These are phyloP conservation scores for Pseudolycoriella hygida DNA, from an alignment of 2,888 invertebrate species.

Conservation along the genomic window DNA sequence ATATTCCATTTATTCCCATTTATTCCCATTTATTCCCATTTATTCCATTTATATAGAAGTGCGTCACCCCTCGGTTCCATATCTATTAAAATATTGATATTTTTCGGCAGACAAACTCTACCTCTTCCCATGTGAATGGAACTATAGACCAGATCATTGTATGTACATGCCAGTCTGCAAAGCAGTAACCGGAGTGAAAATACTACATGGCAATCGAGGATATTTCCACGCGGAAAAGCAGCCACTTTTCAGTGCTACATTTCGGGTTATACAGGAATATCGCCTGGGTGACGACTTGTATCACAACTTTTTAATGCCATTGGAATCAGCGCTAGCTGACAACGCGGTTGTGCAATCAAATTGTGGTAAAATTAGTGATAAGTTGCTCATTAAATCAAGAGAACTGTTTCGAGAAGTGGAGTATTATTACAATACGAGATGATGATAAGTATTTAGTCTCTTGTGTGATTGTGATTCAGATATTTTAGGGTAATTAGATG, in stretches of 20 bases:
- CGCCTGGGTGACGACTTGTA: conserved; percentile 46
- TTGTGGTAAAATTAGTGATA: conserved; percentile 42
- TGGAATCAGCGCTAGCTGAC: conserved; percentile 28
- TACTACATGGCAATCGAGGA: conserved; percentile 76
- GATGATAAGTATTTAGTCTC: neutral
- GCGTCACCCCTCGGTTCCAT: neutral
- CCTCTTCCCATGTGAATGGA: conserved; percentile 69
- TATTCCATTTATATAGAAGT: no score
- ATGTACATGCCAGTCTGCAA: conserved; percentile 85
- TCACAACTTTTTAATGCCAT: conserved; percentile 37
- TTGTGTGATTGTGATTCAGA: neutral
- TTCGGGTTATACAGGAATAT: conserved; percentile 34
- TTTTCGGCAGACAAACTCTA: conserved; percentile 46
- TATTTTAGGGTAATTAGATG: neutral
- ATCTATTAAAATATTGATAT: conserved; percentile 52
- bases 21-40: no score
- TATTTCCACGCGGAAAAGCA: conserved; percentile 76
- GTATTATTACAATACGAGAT: conserved; percentile 13
- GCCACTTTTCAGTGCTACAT: conserved; percentile 62
- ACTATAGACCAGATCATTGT: conserved; percentile 90
- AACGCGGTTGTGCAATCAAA: conserved; percentile 38
- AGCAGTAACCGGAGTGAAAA: conserved; percentile 44
- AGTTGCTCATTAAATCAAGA: conserved; percentile 31
- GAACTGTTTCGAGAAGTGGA: conserved; percentile 25
- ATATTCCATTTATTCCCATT: no score